phyloP scores from a whole-genome alignment of 2,888 invertebrate species.

The Syritta pipiens region DNA sequence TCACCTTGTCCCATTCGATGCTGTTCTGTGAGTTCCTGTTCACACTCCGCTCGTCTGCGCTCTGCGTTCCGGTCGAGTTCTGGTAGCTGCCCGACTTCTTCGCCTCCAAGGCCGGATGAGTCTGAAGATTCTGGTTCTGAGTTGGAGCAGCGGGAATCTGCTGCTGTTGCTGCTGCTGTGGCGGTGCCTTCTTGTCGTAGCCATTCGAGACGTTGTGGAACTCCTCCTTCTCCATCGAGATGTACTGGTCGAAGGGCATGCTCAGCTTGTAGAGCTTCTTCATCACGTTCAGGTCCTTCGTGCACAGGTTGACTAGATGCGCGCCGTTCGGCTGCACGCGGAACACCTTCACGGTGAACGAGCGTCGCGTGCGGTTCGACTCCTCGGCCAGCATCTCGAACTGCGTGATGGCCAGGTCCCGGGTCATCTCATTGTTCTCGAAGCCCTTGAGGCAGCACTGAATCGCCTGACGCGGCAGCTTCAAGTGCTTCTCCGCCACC shows the following conservation, averaged over 20 bases:
- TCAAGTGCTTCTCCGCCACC: slow-evolving; percentile 84
- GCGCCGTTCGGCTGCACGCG: slow-evolving; percentile 79
- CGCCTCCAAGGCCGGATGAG: slow-evolving; percentile 11
- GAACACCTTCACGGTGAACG: slow-evolving; percentile 78
- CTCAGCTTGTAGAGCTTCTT: slow-evolving; percentile 80
- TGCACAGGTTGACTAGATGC: slow-evolving; percentile 75
- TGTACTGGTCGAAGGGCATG: slow-evolving; percentile 78
- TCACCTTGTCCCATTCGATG: slow-evolving; percentile 76
- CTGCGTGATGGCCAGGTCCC: slow-evolving; percentile 77
- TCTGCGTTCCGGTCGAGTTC: slow-evolving; percentile 22
- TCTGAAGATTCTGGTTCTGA: slow-evolving; percentile 28
- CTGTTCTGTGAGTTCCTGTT: slow-evolving; percentile 54
- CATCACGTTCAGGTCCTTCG: slow-evolving; percentile 81
- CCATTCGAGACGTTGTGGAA: slow-evolving; percentile 71
- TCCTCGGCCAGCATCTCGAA: slow-evolving; percentile 86
- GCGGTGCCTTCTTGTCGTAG: slow-evolving; percentile 32
- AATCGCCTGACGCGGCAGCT: slow-evolving; percentile 86
- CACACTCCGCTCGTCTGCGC: slow-evolving; percentile 37
- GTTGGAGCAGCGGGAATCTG: slow-evolving; percentile 53
- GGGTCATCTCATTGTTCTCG: slow-evolving; percentile 76
- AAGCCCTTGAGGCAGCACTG: slow-evolving; percentile 87
- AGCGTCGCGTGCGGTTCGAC: slow-evolving; percentile 75
- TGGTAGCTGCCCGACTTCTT: slow-evolving; percentile 47
- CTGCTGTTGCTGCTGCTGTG: slow-evolving; percentile 66
- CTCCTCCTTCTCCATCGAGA: slow-evolving; percentile 77